Conservation (phyloP, 2,888 invertebrate species). For the Ctena decussata region DNA sequence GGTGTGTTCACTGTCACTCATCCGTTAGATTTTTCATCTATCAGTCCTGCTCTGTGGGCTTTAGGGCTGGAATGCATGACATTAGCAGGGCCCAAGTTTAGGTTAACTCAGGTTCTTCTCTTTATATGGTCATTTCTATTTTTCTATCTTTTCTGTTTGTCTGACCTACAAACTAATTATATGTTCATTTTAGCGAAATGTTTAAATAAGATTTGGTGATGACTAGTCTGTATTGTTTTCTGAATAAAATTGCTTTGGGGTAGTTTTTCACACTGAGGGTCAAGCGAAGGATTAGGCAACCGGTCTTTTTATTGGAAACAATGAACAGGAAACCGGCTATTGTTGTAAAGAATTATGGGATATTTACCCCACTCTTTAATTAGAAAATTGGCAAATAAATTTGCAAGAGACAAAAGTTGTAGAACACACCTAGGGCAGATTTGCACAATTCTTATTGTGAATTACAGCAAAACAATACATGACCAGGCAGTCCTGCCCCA, state of each 20-base stretch:
- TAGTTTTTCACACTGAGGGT: constrained; percentile 13
- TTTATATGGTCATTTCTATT: not conserved
- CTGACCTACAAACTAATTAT: constrained; percentile 45
- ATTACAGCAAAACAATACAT: constrained; percentile 57
- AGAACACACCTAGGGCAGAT: constrained; percentile 43
- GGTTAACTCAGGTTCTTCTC: too few relatives aligned
- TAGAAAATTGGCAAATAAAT: constrained; percentile 67
- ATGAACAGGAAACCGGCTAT: constrained; percentile 54
- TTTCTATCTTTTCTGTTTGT: too few relatives aligned
- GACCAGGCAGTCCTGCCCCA: constrained; percentile 27
- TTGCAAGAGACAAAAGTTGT: constrained; percentile 51
- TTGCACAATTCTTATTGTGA: constrained; percentile 41
- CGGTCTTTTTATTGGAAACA: constrained; percentile 52
- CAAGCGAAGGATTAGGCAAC: constrained; percentile 40
- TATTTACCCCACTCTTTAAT: constrained; percentile 60
- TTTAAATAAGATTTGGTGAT: constrained; percentile 57
- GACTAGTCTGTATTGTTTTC: constrained; percentile 43
- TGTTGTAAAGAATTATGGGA: constrained; percentile 44
- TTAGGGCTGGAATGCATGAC: too few relatives aligned
- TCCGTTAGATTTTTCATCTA: too few relatives aligned
- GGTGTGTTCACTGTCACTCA: too few relatives aligned
- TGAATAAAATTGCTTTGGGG: constrained; percentile 40
- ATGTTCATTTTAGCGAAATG: constrained; percentile 15
- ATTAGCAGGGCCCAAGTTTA: too few relatives aligned
- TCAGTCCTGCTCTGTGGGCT: too few relatives aligned